phyloP scores from a whole-genome alignment of 2,888 invertebrate species.

The Hybos culiciformis region DNA sequence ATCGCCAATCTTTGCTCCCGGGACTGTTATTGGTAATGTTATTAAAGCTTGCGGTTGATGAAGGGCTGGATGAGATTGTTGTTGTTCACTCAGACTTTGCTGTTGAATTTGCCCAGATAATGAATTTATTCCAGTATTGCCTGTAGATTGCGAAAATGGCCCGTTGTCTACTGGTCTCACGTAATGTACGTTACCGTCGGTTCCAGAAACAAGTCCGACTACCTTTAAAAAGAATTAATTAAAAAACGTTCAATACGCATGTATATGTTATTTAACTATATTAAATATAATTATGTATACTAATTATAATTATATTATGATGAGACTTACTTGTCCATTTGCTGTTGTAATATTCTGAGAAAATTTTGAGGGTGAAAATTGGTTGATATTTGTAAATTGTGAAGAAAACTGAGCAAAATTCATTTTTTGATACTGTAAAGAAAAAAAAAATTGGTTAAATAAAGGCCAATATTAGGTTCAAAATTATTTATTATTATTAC shows the following conservation, averaged over 20 bases:
- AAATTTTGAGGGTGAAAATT: constrained; percentile 51
- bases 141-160: constrained; percentile 18
- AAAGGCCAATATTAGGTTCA: background rate
- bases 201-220: constrained; percentile 53
- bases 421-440: constrained; percentile 38
- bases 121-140: constrained; percentile 24
- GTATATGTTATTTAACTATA: too few relatives aligned
- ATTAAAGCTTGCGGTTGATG: constrained; percentile 48
- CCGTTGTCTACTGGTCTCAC: constrained; percentile 49
- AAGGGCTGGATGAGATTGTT: constrained; percentile 18
- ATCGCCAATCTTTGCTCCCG: constrained; percentile 59
- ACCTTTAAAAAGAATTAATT: constrained; percentile 34
- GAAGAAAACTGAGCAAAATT: constrained; percentile 61
- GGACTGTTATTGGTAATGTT: constrained; percentile 64
- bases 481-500: background rate
- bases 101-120: constrained; percentile 21
- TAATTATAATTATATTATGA: background rate
- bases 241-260: background rate
- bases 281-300: too few relatives aligned
- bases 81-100: constrained; percentile 1
- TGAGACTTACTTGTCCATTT: constrained; percentile 42
- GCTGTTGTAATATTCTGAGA: constrained; percentile 55
- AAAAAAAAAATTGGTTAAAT: background rate
- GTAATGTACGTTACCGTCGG: constrained; percentile 63
- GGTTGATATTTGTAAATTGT: constrained; percentile 44